These are phyloP conservation scores for Argopecten irradians DNA, from an alignment of 1,140 invertebrate genomes.

Conservation along the genomic window DNA sequence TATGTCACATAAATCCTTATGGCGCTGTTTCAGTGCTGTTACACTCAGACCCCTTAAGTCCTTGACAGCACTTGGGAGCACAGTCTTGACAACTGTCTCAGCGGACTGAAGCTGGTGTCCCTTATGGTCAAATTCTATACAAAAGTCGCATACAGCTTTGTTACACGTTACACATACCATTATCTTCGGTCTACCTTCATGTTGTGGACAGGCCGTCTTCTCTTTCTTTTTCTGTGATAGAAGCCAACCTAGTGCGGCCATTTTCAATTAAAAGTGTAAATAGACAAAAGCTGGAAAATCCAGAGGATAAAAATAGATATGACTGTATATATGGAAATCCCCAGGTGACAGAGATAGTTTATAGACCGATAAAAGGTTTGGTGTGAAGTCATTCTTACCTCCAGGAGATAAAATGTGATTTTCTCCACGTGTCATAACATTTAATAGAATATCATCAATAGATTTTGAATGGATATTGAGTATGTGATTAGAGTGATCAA, in stretches of 20 bases:
- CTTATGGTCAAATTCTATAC: background rate
- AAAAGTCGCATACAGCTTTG: background rate
- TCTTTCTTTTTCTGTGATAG: background rate
- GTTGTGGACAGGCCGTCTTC: background rate
- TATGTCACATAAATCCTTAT: background rate
- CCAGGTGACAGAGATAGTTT: no score
- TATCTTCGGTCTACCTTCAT: background rate
- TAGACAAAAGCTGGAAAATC: background rate
- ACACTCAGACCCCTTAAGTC: background rate
- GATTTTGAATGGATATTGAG: no score
- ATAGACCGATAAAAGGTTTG: no score
- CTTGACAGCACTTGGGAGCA: background rate
- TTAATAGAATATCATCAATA: no score
- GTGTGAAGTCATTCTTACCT: no score
- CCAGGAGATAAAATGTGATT: no score
- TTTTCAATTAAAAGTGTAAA: background rate
- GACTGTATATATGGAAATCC: no score
- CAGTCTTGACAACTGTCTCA: background rate
- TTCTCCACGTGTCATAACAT: no score
- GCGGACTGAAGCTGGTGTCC: background rate
- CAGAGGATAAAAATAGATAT: no score
- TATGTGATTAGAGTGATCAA: no score
- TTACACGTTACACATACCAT: background rate
- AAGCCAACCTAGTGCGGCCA: no score
- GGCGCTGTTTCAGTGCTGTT: background rate